Percentiles rank a stretch among this genome's conserved stretches.
Evolutionary conservation across 23 tunicate species (phyloP).

Genomic region (Ciona savignyi): DNA sequence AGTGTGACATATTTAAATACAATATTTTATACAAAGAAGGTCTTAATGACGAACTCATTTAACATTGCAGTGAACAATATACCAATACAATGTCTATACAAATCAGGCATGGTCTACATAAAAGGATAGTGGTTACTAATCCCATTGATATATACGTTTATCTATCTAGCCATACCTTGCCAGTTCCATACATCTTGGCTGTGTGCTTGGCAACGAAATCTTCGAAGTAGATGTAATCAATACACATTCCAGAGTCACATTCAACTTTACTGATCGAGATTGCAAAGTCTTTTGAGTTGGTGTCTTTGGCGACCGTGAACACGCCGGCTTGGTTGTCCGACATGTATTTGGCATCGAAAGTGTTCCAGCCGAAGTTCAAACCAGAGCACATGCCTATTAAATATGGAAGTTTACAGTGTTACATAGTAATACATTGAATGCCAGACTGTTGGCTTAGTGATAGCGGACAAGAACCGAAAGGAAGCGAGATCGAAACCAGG

Average conservation of each 20-base stretch:
- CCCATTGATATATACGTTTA: no score
- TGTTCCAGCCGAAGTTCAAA: conserved; percentile 63
- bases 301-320: conserved; percentile 51
- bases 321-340: conserved; percentile 44
- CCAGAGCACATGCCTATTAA: conserved; percentile 73
- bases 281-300: conserved; percentile 37
- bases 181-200: conserved; percentile 7
- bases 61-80: no score
- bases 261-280: conserved; percentile 28
- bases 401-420: no score
- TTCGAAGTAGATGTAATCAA: conserved; percentile 34
- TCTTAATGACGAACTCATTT: no score
- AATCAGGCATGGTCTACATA: no score
- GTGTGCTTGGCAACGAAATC: conserved; percentile 51
- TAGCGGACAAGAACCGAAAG: no score
- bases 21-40: no score
- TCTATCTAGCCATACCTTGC: conserved; percentile 39
- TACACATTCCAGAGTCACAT: conserved; percentile 25
- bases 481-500: neutral
- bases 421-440: no score
- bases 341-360: conserved; percentile 42
- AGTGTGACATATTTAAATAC: no score
- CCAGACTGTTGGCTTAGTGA: no score
- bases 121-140: no score
- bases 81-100: no score